Evolutionary conservation across 2,113 vertebrate species (phyloP).

Genomic region (Carassius gibelio): DNA sequence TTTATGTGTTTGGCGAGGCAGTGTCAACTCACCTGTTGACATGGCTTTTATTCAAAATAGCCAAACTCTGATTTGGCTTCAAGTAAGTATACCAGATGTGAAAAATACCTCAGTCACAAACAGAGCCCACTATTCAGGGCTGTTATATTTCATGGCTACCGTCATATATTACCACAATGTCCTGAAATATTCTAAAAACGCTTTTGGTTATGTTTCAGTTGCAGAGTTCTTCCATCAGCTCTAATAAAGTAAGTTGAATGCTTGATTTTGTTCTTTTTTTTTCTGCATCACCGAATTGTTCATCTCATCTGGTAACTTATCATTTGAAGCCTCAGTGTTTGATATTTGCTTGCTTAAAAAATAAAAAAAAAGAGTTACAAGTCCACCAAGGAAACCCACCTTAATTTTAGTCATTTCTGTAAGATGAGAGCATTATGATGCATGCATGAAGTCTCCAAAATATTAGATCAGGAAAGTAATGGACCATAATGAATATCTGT

Average conservation of each 20-base stretch:
- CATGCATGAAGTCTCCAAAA: no score
- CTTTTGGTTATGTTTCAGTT: conserved; percentile 77
- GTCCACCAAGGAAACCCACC: no score
- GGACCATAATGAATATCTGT: no score
- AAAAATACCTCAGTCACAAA: neutral
- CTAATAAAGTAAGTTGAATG: conserved; percentile 74
- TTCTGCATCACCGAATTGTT: neutral
- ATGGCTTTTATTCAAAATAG: neutral
- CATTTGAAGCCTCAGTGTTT: neutral
- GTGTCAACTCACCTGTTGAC: neutral
- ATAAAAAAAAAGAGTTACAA: no score
- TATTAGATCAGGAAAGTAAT: no score
- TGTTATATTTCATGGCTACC: neutral
- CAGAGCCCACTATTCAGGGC: neutral
- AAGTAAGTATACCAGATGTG: neutral
- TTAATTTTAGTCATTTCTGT: no score
- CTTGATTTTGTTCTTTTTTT: conserved; percentile 33
- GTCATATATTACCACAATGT: neutral
- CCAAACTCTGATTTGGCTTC: neutral
- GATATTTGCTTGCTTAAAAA: neutral
- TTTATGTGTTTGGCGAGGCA: neutral
- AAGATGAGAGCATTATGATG: no score
- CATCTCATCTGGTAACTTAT: neutral
- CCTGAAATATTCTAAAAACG: conserved; percentile 60
- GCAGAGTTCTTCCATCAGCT: conserved; percentile 69